These are phyloP conservation scores for Drosophila ficusphila DNA, from an alignment of 1,140 invertebrate species.

Conservation along the genomic window DNA sequence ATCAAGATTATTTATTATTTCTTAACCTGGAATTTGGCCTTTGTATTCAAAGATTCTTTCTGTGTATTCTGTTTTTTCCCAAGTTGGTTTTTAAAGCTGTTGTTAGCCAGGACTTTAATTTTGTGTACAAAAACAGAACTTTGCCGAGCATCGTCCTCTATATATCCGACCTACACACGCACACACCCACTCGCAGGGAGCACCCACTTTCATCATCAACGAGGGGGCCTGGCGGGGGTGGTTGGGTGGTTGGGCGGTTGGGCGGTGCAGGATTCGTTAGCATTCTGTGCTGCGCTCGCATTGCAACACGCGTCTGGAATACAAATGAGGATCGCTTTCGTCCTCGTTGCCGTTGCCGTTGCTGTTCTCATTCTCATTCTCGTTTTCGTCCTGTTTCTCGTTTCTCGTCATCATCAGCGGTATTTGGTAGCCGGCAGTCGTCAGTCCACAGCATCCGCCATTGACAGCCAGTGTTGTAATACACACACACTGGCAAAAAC, in stretches of 20 bases:
- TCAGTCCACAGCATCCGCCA: constrained; percentile 69
- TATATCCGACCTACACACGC: constrained; percentile 68
- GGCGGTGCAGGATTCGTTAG: constrained; percentile 59
- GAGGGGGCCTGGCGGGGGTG: too few relatives aligned
- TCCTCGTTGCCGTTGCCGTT: constrained; percentile 33
- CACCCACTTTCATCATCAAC: constrained; percentile 75
- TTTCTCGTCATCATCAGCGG: constrained; percentile 51
- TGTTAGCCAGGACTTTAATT: constrained; percentile 55
- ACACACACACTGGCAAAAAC: constrained; percentile 25
- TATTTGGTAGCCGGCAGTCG: constrained; percentile 48
- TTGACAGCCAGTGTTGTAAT: constrained; percentile 61
- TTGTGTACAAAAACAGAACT: constrained; percentile 51
- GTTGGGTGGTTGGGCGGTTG: constrained; percentile 9
- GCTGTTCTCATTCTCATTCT: constrained; percentile 17
- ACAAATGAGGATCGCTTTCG: constrained; percentile 83
- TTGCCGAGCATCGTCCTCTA: constrained; percentile 43
- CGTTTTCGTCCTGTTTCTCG: constrained; percentile 45
- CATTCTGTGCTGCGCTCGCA: constrained; percentile 63
- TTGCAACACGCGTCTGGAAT: constrained; percentile 78
- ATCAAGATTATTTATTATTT: too few relatives aligned
- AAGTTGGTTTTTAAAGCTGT: constrained; percentile 49
- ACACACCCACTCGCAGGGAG: constrained; percentile 15
- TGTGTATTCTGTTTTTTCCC: not conserved
- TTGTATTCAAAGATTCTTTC: too few relatives aligned
- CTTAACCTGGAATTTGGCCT: too few relatives aligned